Evolutionary conservation across 1,140 invertebrate species (phyloP), one percentile per base, ranked within the genome.

Genomic region (Drosophila paulistorum): DNA sequence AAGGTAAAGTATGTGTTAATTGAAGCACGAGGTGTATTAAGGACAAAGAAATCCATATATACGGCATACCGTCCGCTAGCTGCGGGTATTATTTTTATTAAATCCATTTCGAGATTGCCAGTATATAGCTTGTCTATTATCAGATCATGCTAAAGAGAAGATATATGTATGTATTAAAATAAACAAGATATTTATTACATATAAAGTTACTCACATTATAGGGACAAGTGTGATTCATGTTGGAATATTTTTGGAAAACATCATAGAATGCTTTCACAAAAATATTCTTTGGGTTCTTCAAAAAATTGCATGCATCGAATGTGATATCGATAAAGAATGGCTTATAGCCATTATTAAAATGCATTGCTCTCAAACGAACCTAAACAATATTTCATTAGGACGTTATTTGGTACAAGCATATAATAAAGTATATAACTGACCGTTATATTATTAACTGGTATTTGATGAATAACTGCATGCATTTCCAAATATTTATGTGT

Each of bases 401-500:
- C 9, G 0, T 45, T 48, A 7, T 58, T 10, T 17, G 11, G 33
- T 3, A 26, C 0, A 0, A 26, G 3, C 23, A 26, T 4, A 26
- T 3, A 17, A 17, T 17, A 17, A 17, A 1, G 17, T 4, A 26
- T 26, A 4, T 5, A 9, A 51, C 68, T 41, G 14, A 72, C 75
- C 60, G 57, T 20, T 0, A 68, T 1, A 14, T 77, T 78, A 4
- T 42, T 3, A 1, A 78, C 2, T 1, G 76, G 75, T 13, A 64
- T 0, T n/a, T n/a, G 11, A 11, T 23, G 30, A 1, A 78, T 1
- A 14, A 35, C 68, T 0, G n/a, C 10, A 35, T 68, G 11, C 3
- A 78, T n/a, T 6, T 67, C 45, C 1, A 79, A 54, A 9, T 79
- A 79, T 23, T 79, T 79, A 54, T 79, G 77, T 0, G 70, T 69